phyloP scores from a whole-genome alignment of 2,113 vertebrate genomes.

The Antechinus stuartii region DNA sequence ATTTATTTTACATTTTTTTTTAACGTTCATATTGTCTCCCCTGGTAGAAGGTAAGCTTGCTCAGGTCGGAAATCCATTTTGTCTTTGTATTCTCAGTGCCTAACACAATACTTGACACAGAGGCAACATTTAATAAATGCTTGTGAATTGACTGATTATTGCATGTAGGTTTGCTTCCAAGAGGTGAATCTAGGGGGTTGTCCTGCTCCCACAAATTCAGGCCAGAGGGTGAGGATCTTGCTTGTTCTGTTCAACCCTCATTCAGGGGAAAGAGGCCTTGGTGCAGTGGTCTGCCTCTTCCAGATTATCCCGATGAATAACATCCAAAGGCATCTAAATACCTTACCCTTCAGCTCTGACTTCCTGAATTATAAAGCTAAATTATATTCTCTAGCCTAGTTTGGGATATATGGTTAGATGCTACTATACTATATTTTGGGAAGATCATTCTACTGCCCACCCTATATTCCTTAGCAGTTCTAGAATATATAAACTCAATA shows the following conservation, averaged over 20 bases:
- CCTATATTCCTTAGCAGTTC: not conserved
- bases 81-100: not conserved
- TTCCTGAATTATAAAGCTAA: not conserved
- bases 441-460: not conserved
- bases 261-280: not conserved
- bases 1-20: not conserved
- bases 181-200: not conserved
- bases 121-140: not conserved
- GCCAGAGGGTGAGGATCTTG: not conserved
- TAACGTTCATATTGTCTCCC: not conserved
- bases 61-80: not conserved
- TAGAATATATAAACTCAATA: too few species aligned
- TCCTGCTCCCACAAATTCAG: not conserved
- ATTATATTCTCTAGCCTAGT: not conserved
- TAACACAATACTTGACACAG: not conserved
- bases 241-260: not conserved
- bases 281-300: not conserved
- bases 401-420: not conserved
- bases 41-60: not conserved
- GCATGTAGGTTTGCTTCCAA: not conserved
- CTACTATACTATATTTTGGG: not conserved
- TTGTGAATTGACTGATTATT: not conserved
- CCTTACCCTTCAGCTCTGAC: not conserved
- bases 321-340: not conserved
- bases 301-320: not conserved